Conservation (phyloP, 2,888 invertebrate species). For the Lasioglossum lativentre region DNA sequence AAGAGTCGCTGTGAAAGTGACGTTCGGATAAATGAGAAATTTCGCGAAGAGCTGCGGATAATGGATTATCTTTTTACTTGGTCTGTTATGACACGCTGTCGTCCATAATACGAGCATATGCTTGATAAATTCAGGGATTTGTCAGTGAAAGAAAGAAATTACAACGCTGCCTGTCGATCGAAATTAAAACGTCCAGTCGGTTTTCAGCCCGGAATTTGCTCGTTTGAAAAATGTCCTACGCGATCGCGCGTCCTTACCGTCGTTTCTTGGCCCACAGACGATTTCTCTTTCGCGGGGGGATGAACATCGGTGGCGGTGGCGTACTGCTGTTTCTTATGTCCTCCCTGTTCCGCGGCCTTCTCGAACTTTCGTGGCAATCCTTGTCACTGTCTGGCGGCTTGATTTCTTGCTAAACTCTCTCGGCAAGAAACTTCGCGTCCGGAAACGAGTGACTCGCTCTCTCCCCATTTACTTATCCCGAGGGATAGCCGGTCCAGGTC, state of each 20-base stretch:
- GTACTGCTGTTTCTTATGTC: slow-evolving; percentile 59
- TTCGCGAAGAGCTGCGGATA: neutral
- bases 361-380: slow-evolving; percentile 50
- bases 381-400: slow-evolving; percentile 75
- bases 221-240: slow-evolving; percentile 45
- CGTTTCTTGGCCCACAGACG: slow-evolving; percentile 45
- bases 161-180: slow-evolving; percentile 4
- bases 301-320: slow-evolving; percentile 50
- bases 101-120: neutral
- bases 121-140: slow-evolving; percentile 6
- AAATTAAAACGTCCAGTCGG: slow-evolving; percentile 26
- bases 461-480: slow-evolving; percentile 71
- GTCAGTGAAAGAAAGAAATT: neutral
- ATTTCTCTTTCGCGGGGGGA: slow-evolving; percentile 62
- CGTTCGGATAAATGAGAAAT: slow-evolving; percentile 27
- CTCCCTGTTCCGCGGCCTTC: slow-evolving; percentile 16
- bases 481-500: slow-evolving; percentile 44
- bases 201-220: neutral
- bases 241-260: slow-evolving; percentile 52
- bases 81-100: too few relatives aligned
- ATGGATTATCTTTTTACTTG: neutral
- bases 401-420: slow-evolving; percentile 76
- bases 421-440: slow-evolving; percentile 72
- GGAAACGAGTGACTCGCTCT: slow-evolving; percentile 68
- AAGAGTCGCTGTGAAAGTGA: slow-evolving; percentile 32